Base-by-base conservation (phyloP, 1,140 invertebrate species). In the Samia ricini region DNA sequence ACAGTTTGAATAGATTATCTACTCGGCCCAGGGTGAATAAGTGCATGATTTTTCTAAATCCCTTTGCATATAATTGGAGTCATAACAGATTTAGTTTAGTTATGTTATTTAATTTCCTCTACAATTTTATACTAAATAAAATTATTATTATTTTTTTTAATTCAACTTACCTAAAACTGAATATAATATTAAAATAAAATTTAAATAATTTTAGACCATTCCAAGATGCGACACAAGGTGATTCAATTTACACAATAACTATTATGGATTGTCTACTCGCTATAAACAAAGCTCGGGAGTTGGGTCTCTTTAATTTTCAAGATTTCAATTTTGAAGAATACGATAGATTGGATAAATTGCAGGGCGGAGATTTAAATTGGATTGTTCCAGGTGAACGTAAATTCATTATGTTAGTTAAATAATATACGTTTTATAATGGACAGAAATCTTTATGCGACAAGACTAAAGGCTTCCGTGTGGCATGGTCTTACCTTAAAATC, bases 321-420 rank as follows among this genome's bases (percentile, higher is more conserved):
- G 97, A 97, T 83, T 99, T 99, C 91, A 95, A 99, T 92, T 93
- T 95, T 20, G 95, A 97, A 57, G 98, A 99, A 87, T 99, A 99
- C 89, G 97, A 99, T 79, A 93, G 91, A 77, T 93, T 93, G 61
- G 92, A 98, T 93, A 95, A 95, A 91, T 98, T 99, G 36, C 97
- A 99, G 91, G 98, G 98, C 87, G 99, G 98, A 20, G 99, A 99
- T 90, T 94, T 99, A 50, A 99, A 99, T 92, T 99, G 99, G 99
- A 98, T 99, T 75, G 92, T 99, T 64, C 99, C 99, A 42, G 95
- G 95, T 79, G 68, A 62, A 21, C 48, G 6, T 56, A 48, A 49
- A 42, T 12, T 51, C 33, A 2, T 36, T 2, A 36, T 8, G 10
- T n/a, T n/a, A n/a, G n/a, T n/a, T n/a, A n/a, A n/a, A n/a, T n/a